Base-by-base conservation (phyloP, 2,888 invertebrate species). In the Drosophila sordidapex region DNA sequence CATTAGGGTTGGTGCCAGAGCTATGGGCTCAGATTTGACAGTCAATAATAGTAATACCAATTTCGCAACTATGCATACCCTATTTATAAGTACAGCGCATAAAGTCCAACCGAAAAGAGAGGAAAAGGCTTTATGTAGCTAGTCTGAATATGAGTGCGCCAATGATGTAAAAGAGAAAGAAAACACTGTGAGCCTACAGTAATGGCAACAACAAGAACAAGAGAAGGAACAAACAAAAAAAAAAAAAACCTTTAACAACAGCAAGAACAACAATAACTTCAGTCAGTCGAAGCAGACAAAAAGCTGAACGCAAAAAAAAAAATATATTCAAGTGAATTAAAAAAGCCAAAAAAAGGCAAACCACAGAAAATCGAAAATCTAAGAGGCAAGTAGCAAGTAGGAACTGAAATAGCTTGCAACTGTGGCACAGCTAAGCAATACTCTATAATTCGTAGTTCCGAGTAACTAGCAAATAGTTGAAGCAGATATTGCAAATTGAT, bases 131-230 rank as follows among this genome's bases (percentile, higher is more conserved):
- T 33, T 15, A 52, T n/a, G 61, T 59, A 21, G 2, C 15, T 10
- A n/a, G 43, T 29, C n/a, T 33, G 18, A 35, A n/a, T 40, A 25
- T 56, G 18, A 43, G 59, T 56, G 43, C 48, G 48, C 25, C 48
- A 51, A 76, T 72, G 72, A 72, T 76, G 77, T 79, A 69, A 74
- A 72, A 65, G 57, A 70, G 76, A 75, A 59, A 69, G 65, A 77
- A 64, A 60, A 63, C 48, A 56, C 49, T 56, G 33, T 46, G 53
- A 57, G 58, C 77, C 74, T 77, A 79, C 69, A 72, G 80, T 82
- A 87, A 89, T 73, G 63, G 67, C 76, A 83, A 74, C 67, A 82
- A 68, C 66, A 76, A 57, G 60, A 70, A 38, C 21, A 53, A 31
- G 7, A 65, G 75, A 54, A 74, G 73, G n/a, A 64, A 60, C 52